Conservation (phyloP, 2,888 invertebrate species). For the Diplolepis rosae region DNA sequence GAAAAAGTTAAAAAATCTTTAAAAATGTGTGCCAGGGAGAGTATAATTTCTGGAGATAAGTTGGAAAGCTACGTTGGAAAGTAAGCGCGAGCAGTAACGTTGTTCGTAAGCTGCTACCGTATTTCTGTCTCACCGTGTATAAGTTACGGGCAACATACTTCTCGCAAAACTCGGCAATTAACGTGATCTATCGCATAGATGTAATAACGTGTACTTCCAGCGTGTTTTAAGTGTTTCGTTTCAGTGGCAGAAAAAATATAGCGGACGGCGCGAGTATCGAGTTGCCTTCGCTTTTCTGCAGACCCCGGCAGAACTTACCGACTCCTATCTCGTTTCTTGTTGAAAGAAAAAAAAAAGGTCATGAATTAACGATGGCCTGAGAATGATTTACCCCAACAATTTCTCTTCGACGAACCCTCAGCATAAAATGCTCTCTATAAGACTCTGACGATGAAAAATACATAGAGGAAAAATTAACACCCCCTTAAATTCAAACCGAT, state of each 20-base stretch:
- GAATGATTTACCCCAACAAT: constrained; percentile 34
- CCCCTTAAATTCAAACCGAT: background rate
- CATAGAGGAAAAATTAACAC: background rate
- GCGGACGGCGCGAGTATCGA: constrained; percentile 47
- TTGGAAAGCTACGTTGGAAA: constrained; percentile 51
- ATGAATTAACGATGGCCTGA: constrained; percentile 39
- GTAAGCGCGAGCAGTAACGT: constrained; percentile 33
- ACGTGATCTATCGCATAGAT: constrained; percentile 68
- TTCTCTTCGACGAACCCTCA: constrained; percentile 3
- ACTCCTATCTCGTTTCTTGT: constrained; percentile 38
- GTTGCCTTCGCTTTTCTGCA: constrained; percentile 41
- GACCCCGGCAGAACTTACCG: constrained; percentile 36
- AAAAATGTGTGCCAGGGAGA: constrained; percentile 39
- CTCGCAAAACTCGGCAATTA: constrained; percentile 65
- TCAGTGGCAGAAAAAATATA: constrained; percentile 55
- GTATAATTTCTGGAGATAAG: constrained; percentile 63
- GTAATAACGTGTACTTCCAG: constrained; percentile 67
- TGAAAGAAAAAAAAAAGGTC: constrained; percentile 22
- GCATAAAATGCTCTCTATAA: background rate
- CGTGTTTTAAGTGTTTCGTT: constrained; percentile 61
- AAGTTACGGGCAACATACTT: constrained; percentile 66
- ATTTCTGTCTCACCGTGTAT: constrained; percentile 50
- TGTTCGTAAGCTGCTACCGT: constrained; percentile 45
- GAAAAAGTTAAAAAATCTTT: background rate
- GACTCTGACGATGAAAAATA: constrained; percentile 2